Evolutionary conservation across 1,140 invertebrate genomes (phyloP), one percentile per base, ranked within the genome.

Genomic region (Temnothorax curvispinosus): DNA sequence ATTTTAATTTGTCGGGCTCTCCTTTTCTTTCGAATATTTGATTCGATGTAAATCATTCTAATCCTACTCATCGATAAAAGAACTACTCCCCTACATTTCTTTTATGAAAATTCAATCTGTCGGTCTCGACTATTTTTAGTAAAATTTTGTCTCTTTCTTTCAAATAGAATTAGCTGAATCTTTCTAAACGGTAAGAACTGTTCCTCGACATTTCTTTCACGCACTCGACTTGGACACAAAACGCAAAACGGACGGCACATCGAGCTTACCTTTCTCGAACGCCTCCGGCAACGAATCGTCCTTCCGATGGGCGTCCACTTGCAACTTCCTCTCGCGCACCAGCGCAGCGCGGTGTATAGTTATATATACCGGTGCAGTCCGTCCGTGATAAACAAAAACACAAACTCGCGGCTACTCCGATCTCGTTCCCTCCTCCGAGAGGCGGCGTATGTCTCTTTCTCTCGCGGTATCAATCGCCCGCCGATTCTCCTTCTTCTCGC

Each of bases 301-400:
- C 80, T 75, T 84, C 69, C 54, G 54, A 74, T 41, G 21, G 41
- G 41, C 41, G 54, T 84, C 69, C 54, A 75, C 80, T 84, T 1
- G 69, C 67, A 50, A 38, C 52, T 82, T 74, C 80, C 67, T 82
- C 52, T 47, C 52, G 41, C 38, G 54, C 18, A 74, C 8, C 69
- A 35, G 41, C 11, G 50, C 78, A 56, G 64, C 7, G 21, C 35
- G 11, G 58, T 11, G 69, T 69, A 35, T 4, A 74, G 77, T 87
- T 75, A 47, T 47, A 74, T 75, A 47, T 47, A 74, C 72, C 77
- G 80, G 62, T 67, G 50, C 85, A 84, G 85, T 84, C 72, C 71
- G 72, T 72, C 44, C 85, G 67, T 86, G 69, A 89, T 90, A 89
- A 89, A 90, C 85, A 90, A 90, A 90, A 89, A 87, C 85, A 90